phyloP scores from a whole-genome alignment of 2,113 vertebrate genomes.

The Leptobrachium ailaonicum region DNA sequence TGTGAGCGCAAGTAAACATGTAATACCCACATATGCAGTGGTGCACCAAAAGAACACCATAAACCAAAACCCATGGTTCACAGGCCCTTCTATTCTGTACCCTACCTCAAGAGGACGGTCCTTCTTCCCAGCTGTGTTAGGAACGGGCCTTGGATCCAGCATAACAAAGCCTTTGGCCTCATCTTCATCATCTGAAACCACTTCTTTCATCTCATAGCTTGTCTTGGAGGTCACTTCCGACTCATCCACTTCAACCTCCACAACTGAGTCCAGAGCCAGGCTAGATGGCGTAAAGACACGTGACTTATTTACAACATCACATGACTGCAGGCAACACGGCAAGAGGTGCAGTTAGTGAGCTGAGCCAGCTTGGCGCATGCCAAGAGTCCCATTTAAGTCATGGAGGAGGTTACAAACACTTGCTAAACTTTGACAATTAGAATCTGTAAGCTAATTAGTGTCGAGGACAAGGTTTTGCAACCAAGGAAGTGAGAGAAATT shows the following conservation, averaged over 20 bases:
- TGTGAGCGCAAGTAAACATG: too few species aligned
- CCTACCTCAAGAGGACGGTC: conserved; percentile 72
- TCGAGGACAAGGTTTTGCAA: too few species aligned
- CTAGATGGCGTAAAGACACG: conserved; percentile 62
- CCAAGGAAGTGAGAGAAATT: too few species aligned
- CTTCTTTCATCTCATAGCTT: conserved; percentile 63
- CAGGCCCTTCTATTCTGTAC: neutral
- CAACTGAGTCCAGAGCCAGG: conserved; percentile 64
- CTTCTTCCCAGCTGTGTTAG: conserved; percentile 63
- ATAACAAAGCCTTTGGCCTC: conserved; percentile 56
- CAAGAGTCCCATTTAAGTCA: neutral
- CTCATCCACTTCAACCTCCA: conserved; percentile 68
- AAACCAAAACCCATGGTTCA: too few species aligned
- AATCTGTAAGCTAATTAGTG: too few species aligned
- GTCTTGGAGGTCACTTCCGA: conserved; percentile 62
- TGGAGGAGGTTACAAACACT: too few species aligned
- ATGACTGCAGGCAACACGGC: neutral
- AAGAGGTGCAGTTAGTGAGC: neutral
- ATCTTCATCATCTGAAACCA: conserved; percentile 73
- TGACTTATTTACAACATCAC: neutral
- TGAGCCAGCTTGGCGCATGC: neutral
- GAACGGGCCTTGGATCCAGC: conserved; percentile 62
- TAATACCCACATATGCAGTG: too few species aligned
- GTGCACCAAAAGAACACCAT: too few species aligned
- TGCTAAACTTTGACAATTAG: too few species aligned